These are phyloP conservation scores for Drosophila bifasciata DNA, from an alignment of 1,140 invertebrate species.

Conservation along the genomic window DNA sequence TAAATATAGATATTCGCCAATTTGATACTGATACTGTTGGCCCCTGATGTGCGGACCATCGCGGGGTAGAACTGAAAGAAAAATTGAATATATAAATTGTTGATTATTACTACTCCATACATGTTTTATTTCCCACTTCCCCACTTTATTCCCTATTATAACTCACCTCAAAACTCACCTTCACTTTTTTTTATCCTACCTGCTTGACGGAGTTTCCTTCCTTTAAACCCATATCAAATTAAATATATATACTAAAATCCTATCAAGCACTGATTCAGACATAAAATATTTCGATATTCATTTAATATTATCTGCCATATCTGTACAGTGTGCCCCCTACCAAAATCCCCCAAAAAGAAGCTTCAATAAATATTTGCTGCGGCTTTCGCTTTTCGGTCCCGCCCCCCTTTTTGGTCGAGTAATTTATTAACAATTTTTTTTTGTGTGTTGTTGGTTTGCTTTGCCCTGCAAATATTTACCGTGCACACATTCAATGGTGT, in stretches of 20 bases:
- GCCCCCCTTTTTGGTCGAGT: conserved; percentile 44
- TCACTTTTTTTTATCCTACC: no score
- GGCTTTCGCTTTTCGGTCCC: conserved; percentile 32
- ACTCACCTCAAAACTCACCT: no score
- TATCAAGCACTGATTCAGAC: conserved; percentile 6
- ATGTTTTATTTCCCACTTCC: no score
- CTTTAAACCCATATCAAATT: no score
- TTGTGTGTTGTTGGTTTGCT: conserved; percentile 14
- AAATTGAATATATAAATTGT: neutral
- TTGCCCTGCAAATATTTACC: conserved; percentile 44
- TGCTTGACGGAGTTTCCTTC: no score
- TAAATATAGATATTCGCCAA: conserved; percentile 91
- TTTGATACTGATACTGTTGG: conserved; percentile 90
- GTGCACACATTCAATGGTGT: conserved; percentile 10
- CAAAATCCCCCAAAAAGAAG: conserved; percentile 18
- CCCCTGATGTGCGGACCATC: conserved; percentile 92
- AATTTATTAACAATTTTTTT: conserved; percentile 67
- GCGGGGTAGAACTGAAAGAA: conserved; percentile 88
- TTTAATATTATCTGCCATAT: conserved; percentile 6
- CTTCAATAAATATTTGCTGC: conserved; percentile 52
- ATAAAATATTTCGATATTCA: conserved; percentile 25
- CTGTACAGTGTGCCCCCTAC: neutral
- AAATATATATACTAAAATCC: no score
- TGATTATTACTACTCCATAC: no score
- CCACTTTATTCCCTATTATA: no score